Base-by-base conservation (phyloP, 2,888 invertebrate genomes). In the Furcula furcula region DNA sequence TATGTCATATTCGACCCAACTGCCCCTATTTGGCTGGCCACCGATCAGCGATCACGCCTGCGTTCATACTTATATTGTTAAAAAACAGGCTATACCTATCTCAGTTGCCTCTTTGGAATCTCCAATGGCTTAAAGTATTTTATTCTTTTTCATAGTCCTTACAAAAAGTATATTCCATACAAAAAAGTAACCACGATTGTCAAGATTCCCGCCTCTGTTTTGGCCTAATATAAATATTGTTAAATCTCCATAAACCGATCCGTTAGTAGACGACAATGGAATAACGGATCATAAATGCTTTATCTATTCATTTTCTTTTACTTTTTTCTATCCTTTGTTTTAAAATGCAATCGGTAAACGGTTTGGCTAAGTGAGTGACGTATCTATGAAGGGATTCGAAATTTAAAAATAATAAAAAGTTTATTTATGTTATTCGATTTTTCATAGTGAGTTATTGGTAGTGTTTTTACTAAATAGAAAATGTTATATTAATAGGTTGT, bases 281-380 rank as follows among this genome's bases (percentile, higher is more conserved):
- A 59, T 76, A 76, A 76, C 76, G 68, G 76, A 60, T 83, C 86
- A 79, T 86, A 85, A 86, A 86, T 63, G 70, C 80, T 76, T 84
- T 86, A 86, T 84, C 78, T 70, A 80, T 84, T 76, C 69, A 84
- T 82, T 76, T 54, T 64, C 58, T 65, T 75, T 70, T 62, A 66
- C 55, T 56, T 71, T 74, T 64, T 76, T 74, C 73, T 70, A 66
- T 63, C 67, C 69, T 72, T 76, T 72, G 71, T 74, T 67, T 63
- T 65, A 64, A 55, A 46, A 49, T 54, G 54, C 55, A 55, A 55
- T 58, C 55, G 44, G 48, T 51, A 50, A 55, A 50, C 55, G 41
- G 52, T 58, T 56, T 58, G 55, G 45, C 41, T 58, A 47, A 55
- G 55, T 45, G 43, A 45, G 32, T 16, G 26, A 31, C 33, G 37